Evolutionary conservation across 1,140 invertebrate genomes (phyloP).

Genomic region (Asobara japonica): DNA sequence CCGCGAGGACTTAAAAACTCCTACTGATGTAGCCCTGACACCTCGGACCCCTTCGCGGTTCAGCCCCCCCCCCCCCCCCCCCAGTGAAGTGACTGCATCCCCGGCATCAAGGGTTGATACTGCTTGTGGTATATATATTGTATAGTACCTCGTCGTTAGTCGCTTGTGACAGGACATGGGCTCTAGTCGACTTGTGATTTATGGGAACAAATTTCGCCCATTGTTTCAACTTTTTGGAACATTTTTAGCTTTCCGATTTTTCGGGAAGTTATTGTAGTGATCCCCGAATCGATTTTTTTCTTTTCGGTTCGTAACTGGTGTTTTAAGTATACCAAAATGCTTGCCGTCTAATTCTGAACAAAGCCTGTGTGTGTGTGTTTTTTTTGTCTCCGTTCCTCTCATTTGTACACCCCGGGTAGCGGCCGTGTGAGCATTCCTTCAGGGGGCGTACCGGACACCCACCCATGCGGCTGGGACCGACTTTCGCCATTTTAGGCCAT

Average conservation of each 20-base stretch:
- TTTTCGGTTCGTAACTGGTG: too few species aligned
- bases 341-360: too few species aligned
- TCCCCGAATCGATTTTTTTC: too few species aligned
- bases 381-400: too few species aligned
- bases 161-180: constrained; percentile 20
- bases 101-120: constrained; percentile 13
- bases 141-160: constrained; percentile 26
- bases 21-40: constrained; percentile 16
- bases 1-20: constrained; percentile 35
- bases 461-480: too few species aligned
- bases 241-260: not conserved
- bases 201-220: not conserved
- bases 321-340: too few species aligned
- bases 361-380: too few species aligned
- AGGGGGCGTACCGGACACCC: too few species aligned
- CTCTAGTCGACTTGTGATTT: not conserved
- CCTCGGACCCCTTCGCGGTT: not conserved
- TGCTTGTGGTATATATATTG: not conserved
- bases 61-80: not conserved
- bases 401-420: too few species aligned
- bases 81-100: not conserved
- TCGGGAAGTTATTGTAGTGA: too few species aligned
- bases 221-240: not conserved
- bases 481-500: too few species aligned
- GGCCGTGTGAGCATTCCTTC: too few species aligned